Evolutionary conservation across 2,888 invertebrate genomes (phyloP), one percentile per base, ranked within the genome.

Genomic region (Dryocosmus kuriphilus): DNA sequence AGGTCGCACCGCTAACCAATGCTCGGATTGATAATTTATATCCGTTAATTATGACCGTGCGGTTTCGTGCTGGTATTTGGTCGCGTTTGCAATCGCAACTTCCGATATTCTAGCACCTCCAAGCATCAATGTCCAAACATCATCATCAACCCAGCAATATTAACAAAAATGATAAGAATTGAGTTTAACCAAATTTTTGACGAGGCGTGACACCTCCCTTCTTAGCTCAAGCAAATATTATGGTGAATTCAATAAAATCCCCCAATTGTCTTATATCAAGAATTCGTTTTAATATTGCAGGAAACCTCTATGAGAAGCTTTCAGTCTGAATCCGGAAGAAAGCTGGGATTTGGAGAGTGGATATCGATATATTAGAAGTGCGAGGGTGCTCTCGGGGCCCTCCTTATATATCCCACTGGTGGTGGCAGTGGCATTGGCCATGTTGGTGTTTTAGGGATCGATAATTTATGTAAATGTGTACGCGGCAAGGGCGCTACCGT

Each of bases 381-480:
- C 11, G 19, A 51, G 27, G 71, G 46, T 46, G 79, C 80, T 77
- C 77, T 75, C 79, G 62, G 67, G 83, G 81, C 75, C 83, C 81
- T 86, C 83, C 87, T 85, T 87, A 83, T 87, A 83, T 85, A 84
- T 78, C 82, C 84, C 82, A 85, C 67, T 81, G 81, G 80, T 79
- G 78, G 85, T 88, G 88, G 90, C 89, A 88, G 86, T 88, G 89
- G 90, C 88, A 90, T 89, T 90, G 90, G 88, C 87, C 88, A 86
- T 86, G 86, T 86, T 84, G 83, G 88, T 89, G 88, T 90, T 90
- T 89, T 89, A 89, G 89, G 88, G 91, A 91, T 91, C 91, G 90
- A 91, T 91, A 91, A 91, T 91, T 91, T 91, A 91, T 91, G 91
- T 90, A 91, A 91, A 91, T 91, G 91, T 91, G 91, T 90, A 91